phyloP scores from a whole-genome alignment of 2,888 invertebrate species.

The Urechis unicinctus region DNA sequence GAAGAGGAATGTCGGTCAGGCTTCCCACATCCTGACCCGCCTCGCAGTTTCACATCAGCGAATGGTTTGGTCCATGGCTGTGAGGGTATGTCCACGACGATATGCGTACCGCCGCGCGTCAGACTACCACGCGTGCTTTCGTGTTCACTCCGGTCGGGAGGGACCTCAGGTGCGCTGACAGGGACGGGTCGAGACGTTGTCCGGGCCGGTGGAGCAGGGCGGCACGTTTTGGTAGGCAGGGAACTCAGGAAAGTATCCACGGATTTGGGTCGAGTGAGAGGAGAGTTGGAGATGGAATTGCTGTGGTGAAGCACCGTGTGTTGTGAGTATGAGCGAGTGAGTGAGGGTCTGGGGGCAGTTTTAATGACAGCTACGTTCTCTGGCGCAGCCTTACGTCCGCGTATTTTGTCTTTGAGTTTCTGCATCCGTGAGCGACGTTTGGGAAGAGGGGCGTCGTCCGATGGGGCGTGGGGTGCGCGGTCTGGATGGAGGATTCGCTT shows the following conservation, averaged over 20 bases:
- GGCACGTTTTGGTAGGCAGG: background rate
- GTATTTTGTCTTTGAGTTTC: slow-evolving; percentile 1
- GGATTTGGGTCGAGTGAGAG: slow-evolving; percentile 1
- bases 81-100: slow-evolving; percentile 6
- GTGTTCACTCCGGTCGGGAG: background rate
- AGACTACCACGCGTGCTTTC: background rate
- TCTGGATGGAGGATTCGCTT: background rate
- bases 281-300: background rate
- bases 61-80: slow-evolving; percentile 12
- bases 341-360: background rate
- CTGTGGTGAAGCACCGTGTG: background rate
- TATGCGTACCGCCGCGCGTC: background rate
- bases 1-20: slow-evolving; percentile 44
- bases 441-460: background rate
- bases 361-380: background rate
- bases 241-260: slow-evolving; percentile 1
- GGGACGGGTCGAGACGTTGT: slow-evolving; percentile 9
- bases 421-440: background rate
- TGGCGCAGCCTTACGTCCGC: background rate
- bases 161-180: slow-evolving; percentile 2
- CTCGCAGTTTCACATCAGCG: slow-evolving; percentile 13
- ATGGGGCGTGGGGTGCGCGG: background rate
- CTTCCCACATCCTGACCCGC: slow-evolving; percentile 4
- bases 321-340: slow-evolving; percentile 7
- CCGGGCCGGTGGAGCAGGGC: slow-evolving; percentile 4